These are phyloP conservation scores for Apocrypta bakeri DNA, from an alignment of 1,140 invertebrate genomes.

Conservation along the genomic window DNA sequence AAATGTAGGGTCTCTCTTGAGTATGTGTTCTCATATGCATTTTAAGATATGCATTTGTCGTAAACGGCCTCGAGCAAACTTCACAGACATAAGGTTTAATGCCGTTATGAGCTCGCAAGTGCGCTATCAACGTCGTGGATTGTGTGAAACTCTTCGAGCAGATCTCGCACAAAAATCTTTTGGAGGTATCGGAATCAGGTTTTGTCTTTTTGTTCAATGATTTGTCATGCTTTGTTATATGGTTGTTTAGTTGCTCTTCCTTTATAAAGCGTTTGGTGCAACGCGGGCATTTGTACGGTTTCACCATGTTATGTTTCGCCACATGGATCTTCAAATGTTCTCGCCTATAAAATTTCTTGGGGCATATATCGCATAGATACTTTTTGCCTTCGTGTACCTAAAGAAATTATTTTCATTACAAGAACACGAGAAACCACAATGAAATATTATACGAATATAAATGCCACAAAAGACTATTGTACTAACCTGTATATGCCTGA, in stretches of 20 bases:
- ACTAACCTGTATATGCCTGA: constrained; percentile 75
- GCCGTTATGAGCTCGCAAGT: constrained; percentile 78
- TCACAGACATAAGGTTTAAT: constrained; percentile 81
- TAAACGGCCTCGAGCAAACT: constrained; percentile 78
- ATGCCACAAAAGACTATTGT: too few relatives aligned
- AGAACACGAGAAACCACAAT: neutral
- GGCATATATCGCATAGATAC: constrained; percentile 80
- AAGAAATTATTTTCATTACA: neutral
- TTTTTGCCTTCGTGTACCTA: constrained; percentile 80
- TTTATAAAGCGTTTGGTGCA: constrained; percentile 74
- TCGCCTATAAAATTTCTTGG: constrained; percentile 80
- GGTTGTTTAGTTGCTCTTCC: constrained; percentile 72
- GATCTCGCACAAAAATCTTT: constrained; percentile 81
- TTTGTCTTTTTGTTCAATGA: constrained; percentile 75
- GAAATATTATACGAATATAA: neutral
- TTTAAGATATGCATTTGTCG: constrained; percentile 72
- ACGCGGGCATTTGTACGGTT: constrained; percentile 71
- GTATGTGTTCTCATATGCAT: constrained; percentile 77
- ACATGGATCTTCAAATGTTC: constrained; percentile 76
- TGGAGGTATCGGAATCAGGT: constrained; percentile 78
- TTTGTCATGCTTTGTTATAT: constrained; percentile 76
- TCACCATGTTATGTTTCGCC: constrained; percentile 73
- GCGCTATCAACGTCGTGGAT: constrained; percentile 72
- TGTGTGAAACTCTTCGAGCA: constrained; percentile 78
- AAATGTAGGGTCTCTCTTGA: constrained; percentile 78